phyloP scores from a whole-genome alignment of 2,113 vertebrate genomes.

The Apistogramma diplotaenia region DNA sequence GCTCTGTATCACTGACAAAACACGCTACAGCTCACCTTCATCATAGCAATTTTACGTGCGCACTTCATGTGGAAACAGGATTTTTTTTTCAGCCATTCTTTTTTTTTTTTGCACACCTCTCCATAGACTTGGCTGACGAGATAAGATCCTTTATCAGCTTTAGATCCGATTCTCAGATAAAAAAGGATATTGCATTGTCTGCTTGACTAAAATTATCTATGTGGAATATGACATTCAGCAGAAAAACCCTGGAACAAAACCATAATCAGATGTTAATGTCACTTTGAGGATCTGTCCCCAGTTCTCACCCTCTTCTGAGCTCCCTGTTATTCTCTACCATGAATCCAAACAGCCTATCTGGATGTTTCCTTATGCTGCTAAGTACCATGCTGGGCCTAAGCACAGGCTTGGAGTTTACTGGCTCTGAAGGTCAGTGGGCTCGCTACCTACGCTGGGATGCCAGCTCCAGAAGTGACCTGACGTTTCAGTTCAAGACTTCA shows the following conservation, averaged over 20 bases:
- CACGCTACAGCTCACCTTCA: slow-evolving; percentile 14
- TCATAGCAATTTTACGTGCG: neutral
- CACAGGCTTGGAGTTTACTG: slow-evolving; percentile 90
- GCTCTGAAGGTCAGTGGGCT: slow-evolving; percentile 92
- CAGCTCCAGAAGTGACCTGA: slow-evolving; percentile 91
- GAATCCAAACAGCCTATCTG: slow-evolving; percentile 78
- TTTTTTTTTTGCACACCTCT: slow-evolving; percentile 23
- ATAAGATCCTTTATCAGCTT: slow-evolving; percentile 43
- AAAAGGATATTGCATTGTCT: slow-evolving; percentile 37
- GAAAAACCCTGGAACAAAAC: slow-evolving; percentile 36
- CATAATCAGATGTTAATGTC: slow-evolving; percentile 58
- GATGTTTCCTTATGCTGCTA: slow-evolving; percentile 83
- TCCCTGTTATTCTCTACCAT: slow-evolving; percentile 73
- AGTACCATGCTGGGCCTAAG: slow-evolving; percentile 83
- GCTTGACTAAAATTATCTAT: slow-evolving; percentile 43
- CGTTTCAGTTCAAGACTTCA: slow-evolving; percentile 93
- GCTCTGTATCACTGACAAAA: slow-evolving; percentile 57
- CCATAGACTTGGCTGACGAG: slow-evolving; percentile 35
- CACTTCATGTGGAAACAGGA: slow-evolving; percentile 47
- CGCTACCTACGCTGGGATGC: slow-evolving; percentile 97
- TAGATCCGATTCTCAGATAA: slow-evolving; percentile 27
- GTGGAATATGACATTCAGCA: slow-evolving; percentile 58
- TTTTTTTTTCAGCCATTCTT: slow-evolving; percentile 8
- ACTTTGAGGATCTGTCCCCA: slow-evolving; percentile 49
- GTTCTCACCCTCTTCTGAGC: slow-evolving; percentile 15